Evolutionary conservation across 2,888 invertebrate species (phyloP).

Genomic region (Trichacis sp.): DNA sequence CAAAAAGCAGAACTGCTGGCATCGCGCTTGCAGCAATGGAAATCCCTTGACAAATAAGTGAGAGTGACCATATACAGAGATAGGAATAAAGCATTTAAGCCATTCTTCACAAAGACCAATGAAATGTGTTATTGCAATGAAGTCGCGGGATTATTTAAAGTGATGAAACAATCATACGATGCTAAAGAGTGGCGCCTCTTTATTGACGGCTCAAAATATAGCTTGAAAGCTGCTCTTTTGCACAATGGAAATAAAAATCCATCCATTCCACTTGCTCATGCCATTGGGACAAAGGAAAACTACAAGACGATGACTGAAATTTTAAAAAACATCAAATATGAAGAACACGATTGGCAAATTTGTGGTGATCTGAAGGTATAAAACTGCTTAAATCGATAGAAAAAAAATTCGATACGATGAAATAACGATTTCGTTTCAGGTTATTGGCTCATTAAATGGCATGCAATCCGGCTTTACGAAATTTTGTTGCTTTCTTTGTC

Average conservation of each 20-base stretch:
- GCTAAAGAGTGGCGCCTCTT: slow-evolving; percentile 42
- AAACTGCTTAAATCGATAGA: no score
- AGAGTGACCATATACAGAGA: slow-evolving; percentile 5
- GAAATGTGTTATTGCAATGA: background rate
- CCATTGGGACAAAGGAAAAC: slow-evolving; percentile 44
- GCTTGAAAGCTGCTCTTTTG: slow-evolving; percentile 44
- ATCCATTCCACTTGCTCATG: slow-evolving; percentile 47
- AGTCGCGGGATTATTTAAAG: no score
- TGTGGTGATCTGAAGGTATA: slow-evolving; percentile 35
- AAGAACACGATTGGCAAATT: slow-evolving; percentile 31
- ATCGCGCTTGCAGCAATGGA: slow-evolving; percentile 18
- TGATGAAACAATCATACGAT: background rate
- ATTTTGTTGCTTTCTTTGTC: slow-evolving; percentile 28
- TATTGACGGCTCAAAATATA: slow-evolving; percentile 45
- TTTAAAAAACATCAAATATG: slow-evolving; percentile 19
- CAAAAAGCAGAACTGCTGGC: slow-evolving; percentile 39
- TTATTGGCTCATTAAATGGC: slow-evolving; percentile 41
- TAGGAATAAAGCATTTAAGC: background rate
- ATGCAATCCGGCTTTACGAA: slow-evolving; percentile 45
- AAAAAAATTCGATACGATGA: no score
- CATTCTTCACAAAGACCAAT: background rate
- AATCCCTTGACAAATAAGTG: slow-evolving; percentile 3
- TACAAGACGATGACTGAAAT: slow-evolving; percentile 28
- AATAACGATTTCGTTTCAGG: no score
- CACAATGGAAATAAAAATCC: slow-evolving; percentile 53